Percentiles rank a stretch among this genome's conserved stretches.
Evolutionary conservation across 2,888 invertebrate genomes (phyloP).

Genomic region (Tolmerus cingulatus): DNA sequence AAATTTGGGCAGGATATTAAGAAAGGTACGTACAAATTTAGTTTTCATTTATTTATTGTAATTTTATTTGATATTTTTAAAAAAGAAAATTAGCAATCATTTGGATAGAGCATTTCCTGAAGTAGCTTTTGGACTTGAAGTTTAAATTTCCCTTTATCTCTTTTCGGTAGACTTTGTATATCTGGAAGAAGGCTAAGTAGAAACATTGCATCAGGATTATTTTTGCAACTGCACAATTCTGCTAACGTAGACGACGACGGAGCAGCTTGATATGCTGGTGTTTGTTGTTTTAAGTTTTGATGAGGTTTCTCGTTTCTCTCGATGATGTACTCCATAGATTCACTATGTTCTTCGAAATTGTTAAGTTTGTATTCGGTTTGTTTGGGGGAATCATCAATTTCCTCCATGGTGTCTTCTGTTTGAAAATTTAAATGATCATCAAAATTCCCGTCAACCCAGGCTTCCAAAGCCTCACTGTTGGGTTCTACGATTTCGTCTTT

Average conservation of each 20-base stretch:
- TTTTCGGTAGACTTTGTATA: conserved; percentile 60
- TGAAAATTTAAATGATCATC: conserved; percentile 2
- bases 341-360: not conserved
- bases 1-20: not conserved
- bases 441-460: not conserved
- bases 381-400: not conserved
- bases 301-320: not conserved
- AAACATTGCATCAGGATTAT: conserved; percentile 63
- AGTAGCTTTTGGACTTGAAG: conserved; percentile 61
- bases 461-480: not conserved
- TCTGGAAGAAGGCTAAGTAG: conserved; percentile 61
- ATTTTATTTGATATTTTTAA: not conserved
- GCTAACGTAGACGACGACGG: not conserved
- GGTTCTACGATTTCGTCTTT: not conserved
- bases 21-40: not conserved
- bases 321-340: not conserved
- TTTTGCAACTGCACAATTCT: conserved; percentile 56
- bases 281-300: not conserved
- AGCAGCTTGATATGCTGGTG: not conserved
- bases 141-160: conserved; percentile 56
- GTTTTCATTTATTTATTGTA: not conserved
- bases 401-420: not conserved
- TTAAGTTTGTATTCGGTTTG: not conserved
- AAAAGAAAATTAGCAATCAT: conserved; percentile 45
- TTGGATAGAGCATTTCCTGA: conserved; percentile 61